These are phyloP conservation scores for Congeria kusceri DNA, from an alignment of 2,888 invertebrate genomes.

Conservation along the genomic window DNA sequence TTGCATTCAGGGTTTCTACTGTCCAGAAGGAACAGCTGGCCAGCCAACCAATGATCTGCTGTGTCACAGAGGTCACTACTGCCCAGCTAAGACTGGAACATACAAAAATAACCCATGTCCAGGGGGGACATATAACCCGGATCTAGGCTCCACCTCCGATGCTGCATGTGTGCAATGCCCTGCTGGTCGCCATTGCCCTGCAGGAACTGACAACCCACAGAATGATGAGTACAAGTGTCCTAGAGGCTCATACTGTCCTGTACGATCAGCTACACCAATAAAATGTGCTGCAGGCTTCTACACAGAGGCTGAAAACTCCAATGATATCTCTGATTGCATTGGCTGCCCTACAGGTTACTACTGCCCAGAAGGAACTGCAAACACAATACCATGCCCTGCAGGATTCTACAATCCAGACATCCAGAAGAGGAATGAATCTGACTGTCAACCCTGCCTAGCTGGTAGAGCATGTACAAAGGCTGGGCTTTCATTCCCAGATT, in stretches of 20 bases:
- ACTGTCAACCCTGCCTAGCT: slow-evolving; percentile 77
- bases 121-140: slow-evolving; percentile 73
- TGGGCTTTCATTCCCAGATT: slow-evolving; percentile 78
- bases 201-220: slow-evolving; percentile 78
- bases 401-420: slow-evolving; percentile 79
- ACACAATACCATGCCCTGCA: slow-evolving; percentile 76
- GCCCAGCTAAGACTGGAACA: slow-evolving; percentile 75
- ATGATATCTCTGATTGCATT: slow-evolving; percentile 75
- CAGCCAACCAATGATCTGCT: slow-evolving; percentile 64
- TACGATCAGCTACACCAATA: slow-evolving; percentile 65
- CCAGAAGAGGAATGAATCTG: slow-evolving; percentile 57
- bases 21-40: slow-evolving; percentile 79
- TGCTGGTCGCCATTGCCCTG: slow-evolving; percentile 79
- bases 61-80: slow-evolving; percentile 79
- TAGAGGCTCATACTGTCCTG: slow-evolving; percentile 80
- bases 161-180: slow-evolving; percentile 79
- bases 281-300: slow-evolving; percentile 81
- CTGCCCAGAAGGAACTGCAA: slow-evolving; percentile 71
- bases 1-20: slow-evolving; percentile 83
- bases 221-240: slow-evolving; percentile 79
- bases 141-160: slow-evolving; percentile 67
- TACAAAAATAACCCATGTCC: slow-evolving; percentile 79
- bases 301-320: slow-evolving; percentile 80
- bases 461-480: slow-evolving; percentile 79
- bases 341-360: slow-evolving; percentile 73